These are phyloP conservation scores for Drosophila tristis DNA, from an alignment of 1,140 invertebrate species.

Conservation along the genomic window DNA sequence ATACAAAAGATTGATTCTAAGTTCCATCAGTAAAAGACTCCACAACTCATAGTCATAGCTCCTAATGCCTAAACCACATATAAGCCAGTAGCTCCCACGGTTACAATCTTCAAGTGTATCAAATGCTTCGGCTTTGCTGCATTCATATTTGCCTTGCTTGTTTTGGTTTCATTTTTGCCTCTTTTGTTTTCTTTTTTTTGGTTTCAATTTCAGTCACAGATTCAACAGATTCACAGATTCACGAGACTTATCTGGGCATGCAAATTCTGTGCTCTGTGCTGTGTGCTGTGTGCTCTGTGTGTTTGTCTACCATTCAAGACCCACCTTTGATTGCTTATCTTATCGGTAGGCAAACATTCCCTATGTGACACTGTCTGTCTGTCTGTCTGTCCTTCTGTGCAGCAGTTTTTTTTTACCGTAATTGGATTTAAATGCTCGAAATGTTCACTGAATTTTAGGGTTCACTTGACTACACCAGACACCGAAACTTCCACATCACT, in stretches of 20 bases:
- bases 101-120: not conserved
- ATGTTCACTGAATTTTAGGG: constrained; percentile 22
- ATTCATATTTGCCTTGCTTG: not conserved
- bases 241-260: constrained; percentile 40
- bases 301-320: constrained; percentile 18
- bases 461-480: constrained; percentile 25
- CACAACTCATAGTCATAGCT: not conserved
- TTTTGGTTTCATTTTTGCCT: constrained; percentile 23
- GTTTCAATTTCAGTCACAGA: constrained; percentile 40
- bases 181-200: not conserved
- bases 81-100: too few species aligned
- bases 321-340: constrained; percentile 51
- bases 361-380: constrained; percentile 8
- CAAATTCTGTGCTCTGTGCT: constrained; percentile 25
- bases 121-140: constrained; percentile 24
- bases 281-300: constrained; percentile 6
- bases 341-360: constrained; percentile 30
- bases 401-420: constrained; percentile 18
- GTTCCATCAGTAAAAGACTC: too few species aligned
- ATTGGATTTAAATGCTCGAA: constrained; percentile 52
- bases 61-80: not conserved
- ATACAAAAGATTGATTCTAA: too few species aligned
- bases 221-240: too few species aligned
- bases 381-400: constrained; percentile 10
- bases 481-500: constrained; percentile 17